Conservation (phyloP, 2,797 vertebrate species). For the Hapalemur alaotrensis region DNA sequence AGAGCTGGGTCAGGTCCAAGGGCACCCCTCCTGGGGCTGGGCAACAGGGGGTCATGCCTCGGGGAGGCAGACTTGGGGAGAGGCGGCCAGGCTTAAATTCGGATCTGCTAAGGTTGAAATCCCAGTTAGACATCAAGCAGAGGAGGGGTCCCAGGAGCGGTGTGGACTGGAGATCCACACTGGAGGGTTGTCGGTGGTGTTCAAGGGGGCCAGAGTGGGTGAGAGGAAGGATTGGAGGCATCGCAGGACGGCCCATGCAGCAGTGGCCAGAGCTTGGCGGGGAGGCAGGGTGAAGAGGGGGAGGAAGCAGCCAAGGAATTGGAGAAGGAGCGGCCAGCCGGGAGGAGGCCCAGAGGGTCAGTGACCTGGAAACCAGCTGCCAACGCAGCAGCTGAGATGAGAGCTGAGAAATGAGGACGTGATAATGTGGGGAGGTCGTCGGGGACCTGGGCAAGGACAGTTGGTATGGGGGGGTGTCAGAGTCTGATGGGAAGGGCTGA, state of each 20-base stretch:
- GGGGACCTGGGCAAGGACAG: background rate
- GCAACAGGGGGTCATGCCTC: too few species aligned
- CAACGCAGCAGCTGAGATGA: background rate
- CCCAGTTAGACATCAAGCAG: background rate
- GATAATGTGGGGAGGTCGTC: fast-evolving
- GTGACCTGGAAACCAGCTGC: background rate
- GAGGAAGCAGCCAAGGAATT: background rate
- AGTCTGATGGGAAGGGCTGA: background rate
- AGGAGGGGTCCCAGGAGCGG: background rate
- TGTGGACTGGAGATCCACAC: fast-evolving
- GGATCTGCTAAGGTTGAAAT: background rate
- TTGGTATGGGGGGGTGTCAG: background rate
- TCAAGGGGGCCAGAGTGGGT: background rate
- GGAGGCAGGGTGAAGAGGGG: too few species aligned
- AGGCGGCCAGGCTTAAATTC: background rate
- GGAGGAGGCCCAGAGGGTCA: background rate
- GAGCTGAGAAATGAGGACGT: background rate
- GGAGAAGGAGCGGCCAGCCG: fast-evolving
- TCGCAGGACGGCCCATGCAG: fast-evolving
- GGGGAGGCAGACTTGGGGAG: background rate
- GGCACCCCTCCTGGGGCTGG: background rate
- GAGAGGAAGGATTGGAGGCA: background rate
- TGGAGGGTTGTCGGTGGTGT: background rate
- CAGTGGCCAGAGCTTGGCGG: background rate
- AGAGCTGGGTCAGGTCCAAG: background rate